Conservation (phyloP, 2,888 invertebrate genomes). For the Tetheella fluctuosa region DNA sequence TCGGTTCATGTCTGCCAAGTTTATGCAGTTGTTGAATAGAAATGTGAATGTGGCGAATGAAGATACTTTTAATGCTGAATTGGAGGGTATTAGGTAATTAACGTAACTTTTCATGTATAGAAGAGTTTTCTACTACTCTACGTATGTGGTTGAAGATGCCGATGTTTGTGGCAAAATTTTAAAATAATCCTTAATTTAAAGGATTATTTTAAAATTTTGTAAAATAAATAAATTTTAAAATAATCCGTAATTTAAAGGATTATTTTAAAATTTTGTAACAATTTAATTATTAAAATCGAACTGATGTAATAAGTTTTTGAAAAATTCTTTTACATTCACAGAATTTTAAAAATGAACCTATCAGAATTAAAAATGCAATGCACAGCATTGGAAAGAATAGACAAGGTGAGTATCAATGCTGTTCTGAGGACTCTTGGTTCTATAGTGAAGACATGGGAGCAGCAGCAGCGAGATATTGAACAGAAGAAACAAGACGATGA, state of each 20-base stretch:
- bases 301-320: no score
- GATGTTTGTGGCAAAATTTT: no score
- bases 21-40: conserved; percentile 62
- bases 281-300: no score
- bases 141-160: no score
- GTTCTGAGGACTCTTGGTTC: conserved; percentile 83
- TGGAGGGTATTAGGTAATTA: conserved; percentile 80
- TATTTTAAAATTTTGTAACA: no score
- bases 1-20: conserved; percentile 68
- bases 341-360: conserved; percentile 88
- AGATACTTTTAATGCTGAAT: conserved; percentile 49
- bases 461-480: conserved; percentile 88
- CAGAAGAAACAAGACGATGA: conserved; percentile 89
- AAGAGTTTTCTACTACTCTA: no score
- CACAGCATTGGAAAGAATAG: conserved; percentile 77
- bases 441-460: conserved; percentile 89
- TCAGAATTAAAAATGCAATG: conserved; percentile 88
- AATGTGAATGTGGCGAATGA: conserved; percentile 42
- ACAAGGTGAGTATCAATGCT: conserved; percentile 66
- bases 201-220: no score
- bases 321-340: conserved; percentile 43
- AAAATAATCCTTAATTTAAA: no score
- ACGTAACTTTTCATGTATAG: neutral
- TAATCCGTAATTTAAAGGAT: no score
- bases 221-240: no score